Conservation (phyloP, 2,888 invertebrate genomes). For the Rotaria macrura region DNA sequence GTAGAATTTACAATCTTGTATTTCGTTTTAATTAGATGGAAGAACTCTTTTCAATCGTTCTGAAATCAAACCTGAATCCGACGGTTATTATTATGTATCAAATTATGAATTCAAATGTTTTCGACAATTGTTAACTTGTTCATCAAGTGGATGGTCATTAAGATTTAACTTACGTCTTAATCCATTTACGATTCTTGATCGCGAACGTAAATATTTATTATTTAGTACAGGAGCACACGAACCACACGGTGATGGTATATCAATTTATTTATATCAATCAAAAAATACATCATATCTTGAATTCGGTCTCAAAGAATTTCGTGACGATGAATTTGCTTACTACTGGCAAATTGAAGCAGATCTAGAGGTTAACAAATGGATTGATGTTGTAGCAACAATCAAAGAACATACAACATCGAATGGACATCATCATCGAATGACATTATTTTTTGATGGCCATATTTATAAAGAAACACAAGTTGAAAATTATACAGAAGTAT, state of each 20-base stretch:
- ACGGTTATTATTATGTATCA: background rate
- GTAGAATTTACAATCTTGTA: background rate
- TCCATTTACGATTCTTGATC: background rate
- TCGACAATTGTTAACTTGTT: background rate
- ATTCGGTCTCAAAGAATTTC: slow-evolving; percentile 12
- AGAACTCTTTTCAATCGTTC: background rate
- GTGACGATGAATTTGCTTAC: background rate
- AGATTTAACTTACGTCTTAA: background rate
- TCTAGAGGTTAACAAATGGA: background rate
- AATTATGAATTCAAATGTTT: slow-evolving; percentile 11
- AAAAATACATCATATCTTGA: slow-evolving; percentile 8
- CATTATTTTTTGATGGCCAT: background rate
- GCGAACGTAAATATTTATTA: slow-evolving; percentile 2
- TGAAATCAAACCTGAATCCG: background rate
- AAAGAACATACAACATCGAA: background rate
- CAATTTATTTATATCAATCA: slow-evolving; percentile 5
- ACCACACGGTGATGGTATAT: background rate
- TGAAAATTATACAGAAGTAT: slow-evolving; percentile 17
- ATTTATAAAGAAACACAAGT: background rate
- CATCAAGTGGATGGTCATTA: background rate
- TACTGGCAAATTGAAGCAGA: background rate
- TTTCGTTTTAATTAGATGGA: background rate
- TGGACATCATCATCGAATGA: background rate
- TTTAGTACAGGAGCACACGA: slow-evolving; percentile 12
- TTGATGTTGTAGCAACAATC: background rate